Evolutionary conservation across 2,888 invertebrate genomes (phyloP).

Genomic region (Lutraria lutraria): DNA sequence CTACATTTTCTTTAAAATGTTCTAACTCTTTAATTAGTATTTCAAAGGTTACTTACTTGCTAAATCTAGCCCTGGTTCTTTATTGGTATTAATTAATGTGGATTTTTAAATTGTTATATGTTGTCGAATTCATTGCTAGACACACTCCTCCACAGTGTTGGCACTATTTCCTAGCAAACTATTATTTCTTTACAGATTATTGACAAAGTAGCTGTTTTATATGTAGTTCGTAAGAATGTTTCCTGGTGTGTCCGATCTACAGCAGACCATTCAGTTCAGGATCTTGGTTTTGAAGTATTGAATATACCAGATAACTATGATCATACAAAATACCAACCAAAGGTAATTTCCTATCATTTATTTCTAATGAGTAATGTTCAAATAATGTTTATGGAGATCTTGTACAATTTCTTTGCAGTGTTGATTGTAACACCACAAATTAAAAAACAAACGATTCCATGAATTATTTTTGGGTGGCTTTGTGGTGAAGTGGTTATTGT

Average conservation of each 20-base stretch:
- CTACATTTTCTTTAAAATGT: too few species aligned
- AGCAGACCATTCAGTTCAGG: neutral
- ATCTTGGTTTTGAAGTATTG: slow-evolving; percentile 8
- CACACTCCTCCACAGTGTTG: too few species aligned
- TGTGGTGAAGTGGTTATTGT: too few species aligned
- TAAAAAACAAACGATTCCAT: too few species aligned
- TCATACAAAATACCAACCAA: slow-evolving; percentile 21
- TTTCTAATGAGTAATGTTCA: too few species aligned
- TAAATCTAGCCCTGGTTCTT: too few species aligned
- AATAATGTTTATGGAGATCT: neutral
- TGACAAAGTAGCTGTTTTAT: slow-evolving; percentile 33
- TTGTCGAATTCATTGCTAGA: too few species aligned
- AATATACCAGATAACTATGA: slow-evolving; percentile 25
- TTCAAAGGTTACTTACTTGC: too few species aligned
- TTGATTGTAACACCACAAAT: neutral
- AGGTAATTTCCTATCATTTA: slow-evolving; percentile 19
- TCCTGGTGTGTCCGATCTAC: slow-evolving; percentile 33
- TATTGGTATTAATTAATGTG: too few species aligned
- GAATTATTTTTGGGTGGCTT: too few species aligned
- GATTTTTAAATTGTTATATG: too few species aligned
- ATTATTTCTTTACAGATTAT: slow-evolving; percentile 30
- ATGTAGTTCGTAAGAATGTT: slow-evolving; percentile 25
- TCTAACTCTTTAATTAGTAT: too few species aligned
- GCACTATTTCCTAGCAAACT: neutral
- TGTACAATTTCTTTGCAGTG: neutral